A percentile compares a stretch with the other conserved stretches of the same genome.
Evolutionary conservation across 2,888 invertebrate genomes (phyloP).

Genomic region (Dolichopus griseipennis): DNA sequence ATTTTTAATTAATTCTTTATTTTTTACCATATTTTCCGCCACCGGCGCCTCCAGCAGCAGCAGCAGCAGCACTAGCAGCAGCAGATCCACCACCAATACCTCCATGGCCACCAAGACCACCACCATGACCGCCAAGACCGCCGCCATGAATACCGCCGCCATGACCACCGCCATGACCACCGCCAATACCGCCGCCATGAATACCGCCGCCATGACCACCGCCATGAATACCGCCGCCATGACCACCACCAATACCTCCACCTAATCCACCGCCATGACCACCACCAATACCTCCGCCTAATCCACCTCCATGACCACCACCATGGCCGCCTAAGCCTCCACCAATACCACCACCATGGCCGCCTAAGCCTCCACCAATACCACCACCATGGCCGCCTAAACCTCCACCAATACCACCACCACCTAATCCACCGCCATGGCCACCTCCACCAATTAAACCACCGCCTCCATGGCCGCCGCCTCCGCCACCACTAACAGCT

Average conservation of each 20-base stretch:
- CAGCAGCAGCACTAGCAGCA: slow-evolving; percentile 7
- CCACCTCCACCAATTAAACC: not conserved
- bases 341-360: not conserved
- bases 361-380: not conserved
- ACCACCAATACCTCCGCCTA: slow-evolving; percentile 13
- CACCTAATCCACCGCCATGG: not conserved
- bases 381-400: not conserved
- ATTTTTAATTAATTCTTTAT: not conserved
- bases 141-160: slow-evolving; percentile 7
- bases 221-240: not conserved
- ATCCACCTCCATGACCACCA: not conserved
- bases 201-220: not conserved
- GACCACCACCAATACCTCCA: not conserved
- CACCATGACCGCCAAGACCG: slow-evolving; percentile 5
- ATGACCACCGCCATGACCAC: slow-evolving; percentile 7
- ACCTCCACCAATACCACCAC: slow-evolving; percentile 3
- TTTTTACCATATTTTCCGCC: not conserved
- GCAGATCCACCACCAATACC: slow-evolving; percentile 9
- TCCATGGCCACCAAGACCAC: slow-evolving; percentile 12
- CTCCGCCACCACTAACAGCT: slow-evolving; percentile 5
- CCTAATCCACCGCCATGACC: not conserved
- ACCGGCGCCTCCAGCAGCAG: slow-evolving; percentile 11
- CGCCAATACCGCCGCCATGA: not conserved
- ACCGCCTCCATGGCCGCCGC: not conserved
- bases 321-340: not conserved